Base-by-base conservation (phyloP, 2,888 invertebrate species). In the Argyresthia albistria region DNA sequence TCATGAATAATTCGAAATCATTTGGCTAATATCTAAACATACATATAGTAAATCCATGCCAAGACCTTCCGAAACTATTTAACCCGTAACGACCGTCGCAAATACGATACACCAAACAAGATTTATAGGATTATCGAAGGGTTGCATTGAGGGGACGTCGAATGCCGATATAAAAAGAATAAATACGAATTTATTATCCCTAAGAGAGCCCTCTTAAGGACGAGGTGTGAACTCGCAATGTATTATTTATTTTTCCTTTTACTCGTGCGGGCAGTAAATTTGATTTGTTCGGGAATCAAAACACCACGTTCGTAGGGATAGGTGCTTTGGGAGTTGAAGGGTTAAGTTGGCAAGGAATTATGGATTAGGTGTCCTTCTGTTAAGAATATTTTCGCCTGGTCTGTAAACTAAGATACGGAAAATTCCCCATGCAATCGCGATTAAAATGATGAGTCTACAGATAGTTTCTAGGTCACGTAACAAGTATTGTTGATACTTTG, bases 181-280 rank as follows among this genome's bases (percentile, higher is more conserved):
- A 87, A 86, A 86, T 82, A 84, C 77, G 83, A 84, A 87, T 87
- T 87, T 87, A 87, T 87, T 81, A 81, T 80, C 73, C 87, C 86
- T 84, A 76, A 76, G 79, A 81, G 87, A 73, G 70, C 64, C 56
- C 73, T 74, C 76, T 83, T 81, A 82, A 80, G 68, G 45, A 71
- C 63, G 66, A 84, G 80, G 86, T 84, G 87, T 68, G 83, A 83
- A 45, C 78, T 70, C 66, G 70, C 69, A 69, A 70, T 87, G 80
- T 76, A 80, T 80, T 86, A 86, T 87, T 87, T 80, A 84, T 80
- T 61, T 62, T 60, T 68, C 65, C 64, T 62, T 62, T 63, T 25
- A 66, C 72, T 67, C 76, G 70, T 79, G 80, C 72, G 83, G 82
- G 67, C 67, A 69, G 72, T 68, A 70, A 80, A 81, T 81, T 82